Evolutionary conservation across 2,888 invertebrate genomes (phyloP).

Genomic region (Drosophila meridionalis): DNA sequence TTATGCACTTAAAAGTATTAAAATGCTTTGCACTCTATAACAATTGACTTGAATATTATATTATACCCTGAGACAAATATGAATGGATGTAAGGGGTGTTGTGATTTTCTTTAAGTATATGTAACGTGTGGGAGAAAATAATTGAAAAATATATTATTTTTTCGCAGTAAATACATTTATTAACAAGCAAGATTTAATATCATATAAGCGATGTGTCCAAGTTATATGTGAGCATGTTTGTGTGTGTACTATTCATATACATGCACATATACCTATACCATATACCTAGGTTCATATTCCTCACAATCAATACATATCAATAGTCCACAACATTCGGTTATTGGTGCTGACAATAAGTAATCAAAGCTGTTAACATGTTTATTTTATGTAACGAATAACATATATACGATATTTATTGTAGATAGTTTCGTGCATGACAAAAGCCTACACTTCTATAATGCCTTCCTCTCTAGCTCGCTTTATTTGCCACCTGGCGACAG

Average conservation of each 20-base stretch:
- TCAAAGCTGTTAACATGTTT: not conserved
- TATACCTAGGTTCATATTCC: not conserved
- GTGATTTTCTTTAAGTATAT: not conserved
- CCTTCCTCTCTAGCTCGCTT: not conserved
- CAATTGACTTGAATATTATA: too few relatives aligned
- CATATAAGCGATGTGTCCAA: not conserved
- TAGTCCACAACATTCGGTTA: not conserved
- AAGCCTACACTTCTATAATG: not conserved
- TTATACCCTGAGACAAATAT: too few relatives aligned
- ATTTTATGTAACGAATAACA: not conserved
- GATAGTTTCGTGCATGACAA: not conserved
- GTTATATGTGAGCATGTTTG: too few relatives aligned
- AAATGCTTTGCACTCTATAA: not conserved
- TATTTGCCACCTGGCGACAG: not conserved
- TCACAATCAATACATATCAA: not conserved
- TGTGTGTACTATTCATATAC: not conserved
- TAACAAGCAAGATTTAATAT: not conserved
- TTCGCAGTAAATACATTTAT: not conserved
- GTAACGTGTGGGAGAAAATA: not conserved
- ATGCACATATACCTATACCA: too few relatives aligned
- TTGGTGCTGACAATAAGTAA: not conserved
- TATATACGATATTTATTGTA: not conserved
- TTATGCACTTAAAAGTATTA: slow-evolving; percentile 3
- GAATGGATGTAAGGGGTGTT: not conserved
- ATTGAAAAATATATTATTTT: too few relatives aligned